A percentile compares a stretch with the other conserved stretches of the same genome.
Evolutionary conservation across 1,140 invertebrate genomes (phyloP).

Genomic region (Leucophenga varia): DNA sequence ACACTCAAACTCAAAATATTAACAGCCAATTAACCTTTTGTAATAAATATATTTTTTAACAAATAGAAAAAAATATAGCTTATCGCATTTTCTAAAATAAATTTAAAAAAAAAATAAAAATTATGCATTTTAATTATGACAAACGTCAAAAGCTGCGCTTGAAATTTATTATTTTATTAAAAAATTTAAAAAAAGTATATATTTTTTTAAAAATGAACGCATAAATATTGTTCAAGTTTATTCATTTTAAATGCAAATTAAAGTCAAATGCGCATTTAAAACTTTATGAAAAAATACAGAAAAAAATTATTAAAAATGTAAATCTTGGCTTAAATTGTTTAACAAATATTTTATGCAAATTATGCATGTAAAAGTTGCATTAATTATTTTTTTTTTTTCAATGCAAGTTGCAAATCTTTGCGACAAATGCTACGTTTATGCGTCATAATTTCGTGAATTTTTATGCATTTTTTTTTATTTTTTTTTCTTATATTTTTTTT

Average conservation of each 20-base stretch:
- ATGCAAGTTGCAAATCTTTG: conserved; percentile 5
- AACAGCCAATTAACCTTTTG: conserved; percentile 42
- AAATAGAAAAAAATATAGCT: conserved; percentile 4
- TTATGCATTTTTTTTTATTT: no score
- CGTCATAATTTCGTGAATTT: conserved; percentile 7
- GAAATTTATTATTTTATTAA: conserved; percentile 23
- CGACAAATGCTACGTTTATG: conserved; percentile 19
- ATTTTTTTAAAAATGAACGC: neutral
- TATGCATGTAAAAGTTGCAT: conserved; percentile 23
- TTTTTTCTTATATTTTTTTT: no score
- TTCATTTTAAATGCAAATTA: neutral
- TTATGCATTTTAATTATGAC: conserved; percentile 38
- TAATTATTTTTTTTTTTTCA: conserved; percentile 36
- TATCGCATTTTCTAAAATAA: no score
- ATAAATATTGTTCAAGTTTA: neutral
- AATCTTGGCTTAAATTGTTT: conserved; percentile 33
- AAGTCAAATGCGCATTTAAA: conserved; percentile 3
- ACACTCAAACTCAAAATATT: conserved; percentile 3
- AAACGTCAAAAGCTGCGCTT: conserved; percentile 50
- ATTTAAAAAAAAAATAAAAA: conserved; percentile 11
- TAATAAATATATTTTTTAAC: conserved; percentile 22
- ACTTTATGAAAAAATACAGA: conserved; percentile 1
- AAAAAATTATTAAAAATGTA: conserved; percentile 38
- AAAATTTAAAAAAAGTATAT: neutral
- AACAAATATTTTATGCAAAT: conserved; percentile 44